These are phyloP conservation scores for Rhorus exstirpatorius DNA, from an alignment of 2,888 invertebrate species.

Conservation along the genomic window DNA sequence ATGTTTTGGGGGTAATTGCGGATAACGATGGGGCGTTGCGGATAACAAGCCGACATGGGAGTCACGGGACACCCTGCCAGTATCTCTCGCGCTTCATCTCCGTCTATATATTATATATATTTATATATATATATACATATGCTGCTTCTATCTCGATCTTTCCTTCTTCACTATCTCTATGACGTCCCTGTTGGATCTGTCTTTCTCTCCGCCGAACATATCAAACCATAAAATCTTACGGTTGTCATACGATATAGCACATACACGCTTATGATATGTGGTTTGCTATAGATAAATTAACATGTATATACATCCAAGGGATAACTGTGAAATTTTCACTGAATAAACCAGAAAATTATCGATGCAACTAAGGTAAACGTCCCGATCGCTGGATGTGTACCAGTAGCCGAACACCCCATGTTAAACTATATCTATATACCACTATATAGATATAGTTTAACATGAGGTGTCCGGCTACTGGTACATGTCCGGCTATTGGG, in stretches of 20 bases:
- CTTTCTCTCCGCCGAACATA: conserved; percentile 36
- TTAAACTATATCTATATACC: no score
- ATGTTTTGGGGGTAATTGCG: conserved; percentile 86
- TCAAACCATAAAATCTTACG: conserved; percentile 61
- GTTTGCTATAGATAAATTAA: not conserved
- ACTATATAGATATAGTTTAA: no score
- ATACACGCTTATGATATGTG: not conserved
- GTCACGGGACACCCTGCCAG: conserved; percentile 84
- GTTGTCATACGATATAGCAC: conserved; percentile 42
- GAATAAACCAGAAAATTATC: no score
- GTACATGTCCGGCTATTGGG: no score
- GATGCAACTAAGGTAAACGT: no score
- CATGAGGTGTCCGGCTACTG: no score
- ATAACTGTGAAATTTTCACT: not conserved
- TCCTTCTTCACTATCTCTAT: not conserved
- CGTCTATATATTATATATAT: conserved; percentile 16
- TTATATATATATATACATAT: not conserved
- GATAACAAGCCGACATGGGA: conserved; percentile 86
- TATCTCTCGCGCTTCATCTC: conserved; percentile 66
- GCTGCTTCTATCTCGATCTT: conserved; percentile 19
- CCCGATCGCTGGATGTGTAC: no score
- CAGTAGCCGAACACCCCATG: no score
- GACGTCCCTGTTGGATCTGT: conserved; percentile 37
- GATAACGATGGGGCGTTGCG: conserved; percentile 85
- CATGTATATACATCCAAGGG: not conserved